Conservation (phyloP, 2,797 vertebrate species). For the Eulemur mongoz region DNA sequence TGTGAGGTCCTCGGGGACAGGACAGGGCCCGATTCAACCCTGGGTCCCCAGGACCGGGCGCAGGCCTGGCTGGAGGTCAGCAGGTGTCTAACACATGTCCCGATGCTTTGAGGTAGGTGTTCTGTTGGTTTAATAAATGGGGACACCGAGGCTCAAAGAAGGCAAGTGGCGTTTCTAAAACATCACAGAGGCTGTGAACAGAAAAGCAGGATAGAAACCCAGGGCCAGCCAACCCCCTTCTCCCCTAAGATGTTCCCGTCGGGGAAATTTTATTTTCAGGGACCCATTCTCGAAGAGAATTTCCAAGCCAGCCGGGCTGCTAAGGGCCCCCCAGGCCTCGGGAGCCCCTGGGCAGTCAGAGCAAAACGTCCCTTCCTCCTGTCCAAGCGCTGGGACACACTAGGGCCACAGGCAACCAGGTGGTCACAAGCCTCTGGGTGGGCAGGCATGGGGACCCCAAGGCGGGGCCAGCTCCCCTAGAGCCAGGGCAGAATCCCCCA, state of each 20-base stretch:
- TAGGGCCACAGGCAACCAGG: no score
- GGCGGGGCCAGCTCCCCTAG: constrained; percentile 75
- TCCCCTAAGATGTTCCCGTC: neutral
- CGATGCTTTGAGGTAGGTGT: neutral
- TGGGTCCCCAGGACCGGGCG: neutral
- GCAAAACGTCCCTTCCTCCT: neutral
- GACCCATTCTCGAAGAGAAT: neutral
- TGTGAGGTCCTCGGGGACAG: neutral
- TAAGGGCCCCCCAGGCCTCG: neutral
- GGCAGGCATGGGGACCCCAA: fast-evolving
- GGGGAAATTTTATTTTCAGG: neutral
- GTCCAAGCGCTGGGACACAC: neutral
- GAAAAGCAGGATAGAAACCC: neutral
- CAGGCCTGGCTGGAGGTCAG: neutral
- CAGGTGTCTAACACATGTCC: neutral
- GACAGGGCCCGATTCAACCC: neutral
- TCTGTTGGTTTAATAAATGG: neutral
- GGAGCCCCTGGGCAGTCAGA: neutral
- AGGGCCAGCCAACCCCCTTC: neutral
- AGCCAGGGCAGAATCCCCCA: constrained; percentile 81
- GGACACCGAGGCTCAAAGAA: neutral
- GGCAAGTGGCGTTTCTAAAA: neutral
- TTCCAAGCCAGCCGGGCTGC: neutral
- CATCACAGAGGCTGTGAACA: neutral
- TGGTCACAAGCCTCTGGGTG: neutral